phyloP scores from a whole-genome alignment of 2,888 invertebrate genomes.

The Cephus sareptanus region DNA sequence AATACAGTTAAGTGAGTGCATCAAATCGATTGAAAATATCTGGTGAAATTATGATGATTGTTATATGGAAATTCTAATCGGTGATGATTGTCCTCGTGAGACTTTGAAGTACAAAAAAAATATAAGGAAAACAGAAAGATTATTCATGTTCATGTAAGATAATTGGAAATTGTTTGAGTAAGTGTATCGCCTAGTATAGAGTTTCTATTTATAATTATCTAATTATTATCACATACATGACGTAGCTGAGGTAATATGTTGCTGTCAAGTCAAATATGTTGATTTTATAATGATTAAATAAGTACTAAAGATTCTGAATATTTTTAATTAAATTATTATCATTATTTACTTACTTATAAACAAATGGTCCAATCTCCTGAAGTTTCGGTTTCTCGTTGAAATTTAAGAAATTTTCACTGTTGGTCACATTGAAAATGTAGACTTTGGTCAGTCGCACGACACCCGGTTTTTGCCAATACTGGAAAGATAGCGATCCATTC shows the following conservation, averaged over 20 bases:
- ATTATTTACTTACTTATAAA: slow-evolving; percentile 77
- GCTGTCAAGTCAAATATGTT: not conserved
- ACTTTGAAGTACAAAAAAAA: no score
- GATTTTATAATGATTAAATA: not conserved
- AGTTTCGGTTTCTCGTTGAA: slow-evolving; percentile 83
- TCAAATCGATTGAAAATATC: no score
- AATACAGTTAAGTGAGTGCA: no score
- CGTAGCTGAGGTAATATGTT: not conserved
- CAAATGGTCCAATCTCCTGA: slow-evolving; percentile 87
- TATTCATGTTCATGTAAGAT: no score
- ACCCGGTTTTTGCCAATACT: slow-evolving; percentile 90
- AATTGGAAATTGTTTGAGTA: no score
- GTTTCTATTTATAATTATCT: not conserved
- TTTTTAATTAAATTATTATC: not conserved
- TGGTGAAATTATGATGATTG: no score
- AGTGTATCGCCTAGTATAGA: no score
- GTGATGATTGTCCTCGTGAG: no score
- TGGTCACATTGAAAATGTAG: slow-evolving; percentile 90
- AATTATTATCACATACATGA: not conserved
- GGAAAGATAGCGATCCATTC: slow-evolving; percentile 87
- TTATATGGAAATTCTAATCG: no score
- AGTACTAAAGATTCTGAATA: not conserved
- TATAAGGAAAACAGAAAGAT: no score
- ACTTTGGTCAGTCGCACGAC: slow-evolving; percentile 86
- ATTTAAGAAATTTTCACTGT: slow-evolving; percentile 82